Evolutionary conservation across 2,113 vertebrate genomes (phyloP), one percentile per base, ranked within the genome.

Genomic region (Pogonocichla stellata): DNA sequence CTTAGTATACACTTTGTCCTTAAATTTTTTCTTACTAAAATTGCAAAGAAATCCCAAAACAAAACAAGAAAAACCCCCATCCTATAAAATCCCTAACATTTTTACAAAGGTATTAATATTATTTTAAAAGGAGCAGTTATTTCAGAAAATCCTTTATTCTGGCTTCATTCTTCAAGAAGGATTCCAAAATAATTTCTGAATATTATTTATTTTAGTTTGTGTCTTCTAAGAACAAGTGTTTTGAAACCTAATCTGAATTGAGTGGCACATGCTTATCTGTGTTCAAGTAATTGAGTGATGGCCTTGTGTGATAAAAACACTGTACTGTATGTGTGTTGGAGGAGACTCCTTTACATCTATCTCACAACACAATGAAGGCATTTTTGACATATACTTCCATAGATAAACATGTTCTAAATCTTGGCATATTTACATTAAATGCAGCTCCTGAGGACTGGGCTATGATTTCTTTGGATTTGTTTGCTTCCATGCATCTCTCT

Each of bases 61-160:
- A 54, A 54, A 71, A 20, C 2, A n/a, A 62, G 57, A 20, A 23
- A 48, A 5, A 4, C 2, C 0, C 5, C 26, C 14, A 80, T 60
- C 16, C 19, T 33, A 18, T 22, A 62, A 75, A 83, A 28, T 0
- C 1, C 3, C 5, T 14, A 53, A 56, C 8, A 56, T n/a, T 80
- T 93, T 92, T 42, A 40, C 5, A 14, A 45, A 56, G 5, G 58
- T 42, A 34, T 70, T 71, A 23, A 24, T 88, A 62, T 77, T 67
- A 67, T 92, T 94, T 96, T 11, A 28, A 93, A 93, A 66, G 28
- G 17, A 83, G 4, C 2, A 45, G 33, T 94, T 94, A 42, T 88
- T 96, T 97, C 61, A 65, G 48, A 81, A 96, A 95, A 82, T 64
- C 25, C 72, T 95, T 94, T 86, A 45, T 23, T 77, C 9, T 72